phyloP scores from a whole-genome alignment of 1,140 invertebrate species.

The Ceratina calcarata region DNA sequence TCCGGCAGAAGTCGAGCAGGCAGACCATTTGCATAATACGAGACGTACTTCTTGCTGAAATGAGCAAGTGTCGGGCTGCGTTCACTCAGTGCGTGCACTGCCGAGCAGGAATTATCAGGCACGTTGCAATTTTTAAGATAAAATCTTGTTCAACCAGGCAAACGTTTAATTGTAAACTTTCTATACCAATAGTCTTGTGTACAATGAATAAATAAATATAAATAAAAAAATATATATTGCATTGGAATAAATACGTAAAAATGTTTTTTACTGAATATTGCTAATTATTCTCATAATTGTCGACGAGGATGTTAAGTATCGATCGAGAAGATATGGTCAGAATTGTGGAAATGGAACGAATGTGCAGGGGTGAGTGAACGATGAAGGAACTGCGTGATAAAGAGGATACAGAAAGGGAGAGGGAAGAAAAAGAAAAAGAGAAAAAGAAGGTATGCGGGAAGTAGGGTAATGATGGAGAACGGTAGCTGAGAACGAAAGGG shows the following conservation, averaged over 20 bases:
- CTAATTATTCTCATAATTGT: slow-evolving; percentile 31
- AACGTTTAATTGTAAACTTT: too few species aligned
- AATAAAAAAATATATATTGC: too few species aligned
- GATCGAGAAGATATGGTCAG: slow-evolving; percentile 10
- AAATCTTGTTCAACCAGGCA: too few species aligned
- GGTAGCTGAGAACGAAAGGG: background rate
- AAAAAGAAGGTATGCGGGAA: too few species aligned
- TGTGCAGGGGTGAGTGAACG: background rate
- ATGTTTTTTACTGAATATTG: too few species aligned
- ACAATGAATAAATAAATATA: too few species aligned
- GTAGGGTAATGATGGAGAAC: too few species aligned
- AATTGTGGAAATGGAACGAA: background rate
- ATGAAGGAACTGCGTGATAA: background rate
- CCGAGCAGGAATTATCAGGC: too few species aligned
- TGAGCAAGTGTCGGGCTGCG: slow-evolving; percentile 16
- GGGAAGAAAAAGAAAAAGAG: too few species aligned
- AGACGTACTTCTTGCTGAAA: slow-evolving; percentile 48
- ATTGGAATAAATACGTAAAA: too few species aligned
- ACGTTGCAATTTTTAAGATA: too few species aligned
- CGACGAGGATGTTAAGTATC: slow-evolving; percentile 22
- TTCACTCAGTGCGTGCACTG: background rate
- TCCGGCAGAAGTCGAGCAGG: slow-evolving; percentile 53
- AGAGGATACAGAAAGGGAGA: background rate
- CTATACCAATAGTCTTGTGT: too few species aligned
- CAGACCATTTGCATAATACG: slow-evolving; percentile 55